Evolutionary conservation across 2,113 vertebrate genomes (phyloP).

Genomic region (Todiramphus saurophagus): DNA sequence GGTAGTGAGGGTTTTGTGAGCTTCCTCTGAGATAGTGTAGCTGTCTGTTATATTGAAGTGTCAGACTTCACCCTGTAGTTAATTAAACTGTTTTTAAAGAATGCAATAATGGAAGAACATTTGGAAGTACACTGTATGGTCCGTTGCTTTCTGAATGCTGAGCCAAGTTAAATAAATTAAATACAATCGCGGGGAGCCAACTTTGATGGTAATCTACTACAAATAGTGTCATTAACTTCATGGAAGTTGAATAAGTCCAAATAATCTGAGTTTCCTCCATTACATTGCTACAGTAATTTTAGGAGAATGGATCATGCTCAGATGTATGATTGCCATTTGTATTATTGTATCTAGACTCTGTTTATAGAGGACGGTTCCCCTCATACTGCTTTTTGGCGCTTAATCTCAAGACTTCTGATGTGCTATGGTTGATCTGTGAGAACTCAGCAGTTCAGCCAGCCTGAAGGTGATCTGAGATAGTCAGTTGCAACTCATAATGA

Average conservation of each 20-base stretch:
- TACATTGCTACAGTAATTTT: not conserved
- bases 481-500: not conserved
- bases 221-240: not conserved
- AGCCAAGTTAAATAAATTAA: slow-evolving; percentile 1
- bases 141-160: not conserved
- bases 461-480: not conserved
- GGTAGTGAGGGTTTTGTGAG: not conserved
- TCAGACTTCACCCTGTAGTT: not conserved
- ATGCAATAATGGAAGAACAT: not conserved
- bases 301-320: not conserved
- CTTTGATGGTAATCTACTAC: not conserved
- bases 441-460: not conserved
- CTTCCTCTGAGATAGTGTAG: not conserved
- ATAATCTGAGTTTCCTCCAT: not conserved
- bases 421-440: not conserved
- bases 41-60: not conserved
- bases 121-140: not conserved
- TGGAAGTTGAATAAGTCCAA: not conserved
- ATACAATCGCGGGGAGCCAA: not conserved
- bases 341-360: not conserved
- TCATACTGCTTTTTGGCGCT: not conserved
- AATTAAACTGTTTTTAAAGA: slow-evolving; percentile 24
- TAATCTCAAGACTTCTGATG: not conserved
- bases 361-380: not conserved
- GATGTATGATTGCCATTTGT: not conserved